Percentiles rank a stretch among this genome's conserved stretches.
phyloP scores from a whole-genome alignment of 2,888 invertebrate genomes.

The Erebia ligea region DNA sequence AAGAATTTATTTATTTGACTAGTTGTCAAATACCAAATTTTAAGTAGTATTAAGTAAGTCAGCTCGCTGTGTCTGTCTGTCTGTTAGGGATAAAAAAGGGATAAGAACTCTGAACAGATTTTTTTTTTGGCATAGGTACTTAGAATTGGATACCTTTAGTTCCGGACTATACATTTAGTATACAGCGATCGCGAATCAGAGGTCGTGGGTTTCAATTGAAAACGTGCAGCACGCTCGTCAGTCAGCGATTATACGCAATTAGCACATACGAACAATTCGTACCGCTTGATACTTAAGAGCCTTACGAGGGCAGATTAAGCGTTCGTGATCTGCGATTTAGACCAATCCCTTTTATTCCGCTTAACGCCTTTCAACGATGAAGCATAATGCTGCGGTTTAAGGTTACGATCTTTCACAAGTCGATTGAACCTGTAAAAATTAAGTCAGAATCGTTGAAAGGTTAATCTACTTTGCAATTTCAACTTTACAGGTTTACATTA shows the following conservation, averaged over 20 bases:
- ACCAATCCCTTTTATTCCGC: constrained; percentile 28
- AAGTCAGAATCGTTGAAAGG: no score
- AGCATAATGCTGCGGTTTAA: neutral
- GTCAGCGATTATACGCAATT: constrained; percentile 61
- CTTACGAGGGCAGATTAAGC: constrained; percentile 25
- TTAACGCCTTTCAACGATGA: constrained; percentile 18
- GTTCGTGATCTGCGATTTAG: constrained; percentile 36
- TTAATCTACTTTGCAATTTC: no score
- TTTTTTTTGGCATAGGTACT: no score
- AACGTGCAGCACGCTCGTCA: constrained; percentile 64
- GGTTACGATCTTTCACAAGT: neutral
- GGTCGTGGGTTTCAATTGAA: constrained; percentile 54
- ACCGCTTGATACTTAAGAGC: constrained; percentile 27
- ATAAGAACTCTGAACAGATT: no score
- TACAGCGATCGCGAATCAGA: constrained; percentile 25
- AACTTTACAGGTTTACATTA: no score
- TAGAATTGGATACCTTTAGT: constrained; percentile 5
- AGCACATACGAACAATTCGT: constrained; percentile 51
- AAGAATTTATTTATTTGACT: no score
- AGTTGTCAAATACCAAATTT: no score
- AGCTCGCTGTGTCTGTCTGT: no score
- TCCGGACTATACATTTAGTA: constrained; percentile 10
- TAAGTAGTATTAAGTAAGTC: no score
- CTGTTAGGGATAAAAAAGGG: no score
- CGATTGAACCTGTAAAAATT: neutral